Conservation (phyloP, 37 sponge, comb jelly and placozoan species). For the Corticium candelabrum region DNA sequence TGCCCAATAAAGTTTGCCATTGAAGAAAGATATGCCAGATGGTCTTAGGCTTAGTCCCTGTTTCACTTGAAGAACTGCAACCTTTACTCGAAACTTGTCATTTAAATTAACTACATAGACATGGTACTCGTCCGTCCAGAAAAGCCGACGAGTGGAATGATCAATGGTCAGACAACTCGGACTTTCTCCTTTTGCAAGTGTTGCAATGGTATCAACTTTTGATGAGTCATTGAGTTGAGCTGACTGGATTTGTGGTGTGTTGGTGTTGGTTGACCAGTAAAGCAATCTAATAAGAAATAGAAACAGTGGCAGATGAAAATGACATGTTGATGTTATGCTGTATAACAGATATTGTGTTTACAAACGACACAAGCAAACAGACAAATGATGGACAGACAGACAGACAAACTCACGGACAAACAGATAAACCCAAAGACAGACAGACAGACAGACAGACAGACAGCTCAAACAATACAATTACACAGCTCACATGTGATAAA, state of each 20-base stretch:
- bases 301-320: background rate
- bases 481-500: too few species aligned
- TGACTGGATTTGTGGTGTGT: background rate
- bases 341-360: background rate
- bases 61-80: too few species aligned
- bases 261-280: background rate
- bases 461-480: too few species aligned
- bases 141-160: background rate
- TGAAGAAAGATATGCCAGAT: background rate
- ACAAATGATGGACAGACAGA: too few species aligned
- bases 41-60: background rate
- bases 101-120: too few species aligned
- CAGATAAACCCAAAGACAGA: too few species aligned
- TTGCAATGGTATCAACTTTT: background rate
- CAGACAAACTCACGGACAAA: too few species aligned
- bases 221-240: background rate
- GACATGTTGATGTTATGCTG: too few species aligned
- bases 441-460: too few species aligned
- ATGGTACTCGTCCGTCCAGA: background rate
- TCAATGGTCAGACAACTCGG: background rate
- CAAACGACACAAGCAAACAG: too few species aligned
- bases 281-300: background rate
- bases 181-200: background rate
- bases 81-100: too few species aligned
- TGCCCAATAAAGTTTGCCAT: background rate